Percentiles rank a stretch among this genome's conserved stretches.
These are phyloP conservation scores for Hydraecia micacea DNA, from an alignment of 2,888 invertebrate genomes.

Conservation along the genomic window DNA sequence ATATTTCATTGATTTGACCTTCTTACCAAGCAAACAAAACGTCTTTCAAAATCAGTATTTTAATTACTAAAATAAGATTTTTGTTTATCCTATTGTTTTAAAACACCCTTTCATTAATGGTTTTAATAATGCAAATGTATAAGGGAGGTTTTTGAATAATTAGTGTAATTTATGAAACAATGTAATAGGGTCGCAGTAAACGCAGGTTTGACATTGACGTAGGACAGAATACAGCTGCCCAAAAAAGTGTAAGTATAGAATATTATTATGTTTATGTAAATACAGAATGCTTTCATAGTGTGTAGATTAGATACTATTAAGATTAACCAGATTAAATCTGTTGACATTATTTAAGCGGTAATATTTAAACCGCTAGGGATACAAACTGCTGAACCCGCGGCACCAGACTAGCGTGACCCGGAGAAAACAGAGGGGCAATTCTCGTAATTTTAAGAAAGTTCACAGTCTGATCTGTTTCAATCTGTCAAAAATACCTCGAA, in stretches of 20 bases:
- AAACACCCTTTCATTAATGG: conserved; percentile 7
- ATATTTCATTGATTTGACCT: conserved; percentile 16
- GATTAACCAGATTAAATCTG: conserved; percentile 4
- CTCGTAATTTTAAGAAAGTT: no score
- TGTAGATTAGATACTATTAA: not conserved
- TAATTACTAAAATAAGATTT: no score
- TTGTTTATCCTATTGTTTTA: conserved; percentile 11
- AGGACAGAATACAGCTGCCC: conserved; percentile 23
- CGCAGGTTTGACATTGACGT: conserved; percentile 50
- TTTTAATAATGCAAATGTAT: conserved; percentile 36
- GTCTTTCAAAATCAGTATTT: not conserved
- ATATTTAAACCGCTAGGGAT: not conserved
- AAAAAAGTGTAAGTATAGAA: conserved; percentile 23
- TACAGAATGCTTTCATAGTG: conserved; percentile 6
- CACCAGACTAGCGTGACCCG: not conserved
- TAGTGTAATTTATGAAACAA: conserved; percentile 52
- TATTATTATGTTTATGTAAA: conserved; percentile 8
- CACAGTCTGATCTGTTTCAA: no score
- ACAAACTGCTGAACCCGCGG: no score
- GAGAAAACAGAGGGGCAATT: no score
- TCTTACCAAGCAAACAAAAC: not conserved
- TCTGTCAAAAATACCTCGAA: no score
- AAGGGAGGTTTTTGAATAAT: conserved; percentile 48
- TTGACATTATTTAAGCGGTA: not conserved
- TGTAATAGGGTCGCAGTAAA: conserved; percentile 37